Base-by-base conservation (phyloP, 1,140 invertebrate species). In the Phymastichus coffea region DNA sequence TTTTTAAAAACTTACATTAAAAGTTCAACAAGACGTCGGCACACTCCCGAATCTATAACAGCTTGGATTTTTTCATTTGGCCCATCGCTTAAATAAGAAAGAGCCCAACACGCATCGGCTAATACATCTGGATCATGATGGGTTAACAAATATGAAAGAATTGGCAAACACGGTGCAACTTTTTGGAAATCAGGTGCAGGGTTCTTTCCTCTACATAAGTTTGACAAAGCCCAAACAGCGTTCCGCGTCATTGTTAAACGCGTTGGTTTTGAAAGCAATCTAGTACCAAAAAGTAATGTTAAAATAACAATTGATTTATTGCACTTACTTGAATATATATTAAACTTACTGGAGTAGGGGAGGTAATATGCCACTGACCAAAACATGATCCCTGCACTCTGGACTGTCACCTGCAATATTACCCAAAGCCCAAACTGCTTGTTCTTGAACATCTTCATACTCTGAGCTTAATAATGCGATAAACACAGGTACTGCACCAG, bases 41-140 rank as follows among this genome's bases (percentile, higher is more conserved):
- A 97, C 33, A 99, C 95, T 2, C 95, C 95, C 40, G 95, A 91
- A 81, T 98, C 94, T 63, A 99, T 97, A 33, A 98, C 96, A 54
- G 94, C 91, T 81, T 98, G 95, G 68, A 99, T 98, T 82, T 98
- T 97, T 65, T 98, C 95, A 80, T 99, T 98, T 26, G 96, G 94
- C 41, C 96, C 96, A 80, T 99, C 96, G 9, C 92, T 95, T 26
- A 99, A 78, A 75, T 98, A 98, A 33, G 94, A 89, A n/a, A 80
- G 61, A 37, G 78, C 75, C 78, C 96, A 99, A 77, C 95, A 98
- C 6, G 95, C 87, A 82, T 99, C 97, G 51, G 93, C 89, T 23
- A 98, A 78, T 12, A 98, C 93, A 75, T 98, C 96, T 3, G 87
- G 80, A 81, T 99, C 97, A 17, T 83, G 84, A 74, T 97, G 91